Evolutionary conservation across 1,140 invertebrate species (phyloP).

Genomic region (Drosophila bifasciata): DNA sequence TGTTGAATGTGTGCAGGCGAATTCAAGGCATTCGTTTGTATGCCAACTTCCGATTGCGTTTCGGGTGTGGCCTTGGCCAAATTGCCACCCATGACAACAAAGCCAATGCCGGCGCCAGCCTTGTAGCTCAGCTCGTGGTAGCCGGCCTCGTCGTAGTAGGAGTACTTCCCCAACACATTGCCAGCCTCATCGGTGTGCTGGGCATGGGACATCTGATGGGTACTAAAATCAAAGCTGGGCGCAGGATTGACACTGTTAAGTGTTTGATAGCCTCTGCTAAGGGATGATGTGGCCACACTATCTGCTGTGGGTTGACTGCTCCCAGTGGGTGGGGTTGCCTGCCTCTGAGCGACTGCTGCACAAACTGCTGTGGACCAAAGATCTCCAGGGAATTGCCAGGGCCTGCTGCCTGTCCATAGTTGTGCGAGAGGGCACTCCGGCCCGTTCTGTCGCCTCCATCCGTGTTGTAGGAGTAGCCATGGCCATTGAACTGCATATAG

Average conservation of each 20-base stretch:
- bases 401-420: slow-evolving; percentile 28
- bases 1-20: slow-evolving; percentile 19
- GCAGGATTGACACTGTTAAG: background rate
- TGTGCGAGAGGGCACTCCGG: slow-evolving; percentile 26
- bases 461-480: slow-evolving; percentile 63
- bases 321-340: slow-evolving; percentile 18
- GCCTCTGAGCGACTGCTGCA: slow-evolving; percentile 42
- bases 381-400: slow-evolving; percentile 14
- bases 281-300: background rate
- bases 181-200: slow-evolving; percentile 88
- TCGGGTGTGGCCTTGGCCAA: slow-evolving; percentile 53
- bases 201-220: slow-evolving; percentile 87
- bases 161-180: slow-evolving; percentile 89
- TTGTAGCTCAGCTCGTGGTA: slow-evolving; percentile 75
- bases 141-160: slow-evolving; percentile 87
- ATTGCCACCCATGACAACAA: slow-evolving; percentile 75
- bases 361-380: slow-evolving; percentile 36
- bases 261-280: slow-evolving; percentile 10
- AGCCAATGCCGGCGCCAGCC: slow-evolving; percentile 71
- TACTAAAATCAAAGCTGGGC: slow-evolving; percentile 51
- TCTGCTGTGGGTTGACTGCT: background rate
- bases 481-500: slow-evolving; percentile 64
- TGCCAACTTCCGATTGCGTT: slow-evolving; percentile 35
- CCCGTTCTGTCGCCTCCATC: slow-evolving; percentile 31
- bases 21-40: slow-evolving; percentile 42